These are phyloP conservation scores for Macroglossus sobrinus DNA, from an alignment of 2,113 vertebrate species.

Conservation along the genomic window DNA sequence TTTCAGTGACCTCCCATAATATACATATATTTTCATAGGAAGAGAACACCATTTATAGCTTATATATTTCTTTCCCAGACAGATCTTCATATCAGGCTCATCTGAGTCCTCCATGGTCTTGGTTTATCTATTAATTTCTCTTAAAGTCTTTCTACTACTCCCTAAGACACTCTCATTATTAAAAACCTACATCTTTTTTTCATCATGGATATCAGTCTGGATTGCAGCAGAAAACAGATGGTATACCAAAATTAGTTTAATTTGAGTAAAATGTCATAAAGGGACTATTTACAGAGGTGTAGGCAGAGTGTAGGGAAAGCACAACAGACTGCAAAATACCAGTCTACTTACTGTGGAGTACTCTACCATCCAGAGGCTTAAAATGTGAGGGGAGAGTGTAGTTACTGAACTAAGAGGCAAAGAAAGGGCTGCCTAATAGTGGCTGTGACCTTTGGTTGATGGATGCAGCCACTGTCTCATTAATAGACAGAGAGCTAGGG, in stretches of 20 bases:
- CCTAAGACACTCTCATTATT: neutral
- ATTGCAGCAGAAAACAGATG: neutral
- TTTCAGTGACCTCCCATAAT: neutral
- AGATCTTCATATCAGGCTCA: neutral
- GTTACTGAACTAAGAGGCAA: neutral
- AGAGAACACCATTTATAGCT: neutral
- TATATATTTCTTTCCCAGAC: neutral
- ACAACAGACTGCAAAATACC: neutral
- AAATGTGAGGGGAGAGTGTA: neutral
- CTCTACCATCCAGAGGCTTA: neutral
- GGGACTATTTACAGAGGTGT: neutral
- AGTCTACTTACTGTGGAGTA: neutral
- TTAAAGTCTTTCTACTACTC: neutral
- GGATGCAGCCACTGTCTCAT: neutral
- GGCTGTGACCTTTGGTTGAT: neutral
- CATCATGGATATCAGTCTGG: neutral
- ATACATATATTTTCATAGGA: neutral
- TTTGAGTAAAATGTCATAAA: neutral
- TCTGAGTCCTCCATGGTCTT: neutral
- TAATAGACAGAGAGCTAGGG: neutral
- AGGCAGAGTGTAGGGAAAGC: neutral
- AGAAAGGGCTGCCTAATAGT: neutral
- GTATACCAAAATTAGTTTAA: neutral
- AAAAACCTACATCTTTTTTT: constrained; percentile 11
- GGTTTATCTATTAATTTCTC: neutral